These are phyloP conservation scores for Gopherus evgoodei DNA, from an alignment of 2,113 vertebrate genomes.

Conservation along the genomic window DNA sequence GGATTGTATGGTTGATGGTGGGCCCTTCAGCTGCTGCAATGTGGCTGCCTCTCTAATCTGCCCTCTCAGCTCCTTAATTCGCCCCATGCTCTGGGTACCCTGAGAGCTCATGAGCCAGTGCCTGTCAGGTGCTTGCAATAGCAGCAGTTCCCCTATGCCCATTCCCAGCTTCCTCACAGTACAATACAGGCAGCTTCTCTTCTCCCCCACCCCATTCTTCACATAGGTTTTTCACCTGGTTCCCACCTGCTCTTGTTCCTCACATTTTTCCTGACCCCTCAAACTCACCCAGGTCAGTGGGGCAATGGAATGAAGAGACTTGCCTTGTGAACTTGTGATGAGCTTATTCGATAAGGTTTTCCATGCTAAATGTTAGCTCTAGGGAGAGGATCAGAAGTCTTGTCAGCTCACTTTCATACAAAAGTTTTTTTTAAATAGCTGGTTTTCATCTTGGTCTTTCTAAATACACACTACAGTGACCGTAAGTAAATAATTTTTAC, in stretches of 20 bases:
- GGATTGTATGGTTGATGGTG: neutral
- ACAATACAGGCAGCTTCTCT: neutral
- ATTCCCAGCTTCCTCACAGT: neutral
- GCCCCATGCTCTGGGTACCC: neutral
- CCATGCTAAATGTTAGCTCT: neutral
- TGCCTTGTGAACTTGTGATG: neutral
- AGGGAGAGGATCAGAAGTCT: neutral
- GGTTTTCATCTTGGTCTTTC: too few relatives aligned
- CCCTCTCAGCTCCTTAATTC: neutral
- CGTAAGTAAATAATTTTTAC: neutral
- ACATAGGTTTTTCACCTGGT: neutral
- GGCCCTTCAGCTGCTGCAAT: neutral
- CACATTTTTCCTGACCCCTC: neutral
- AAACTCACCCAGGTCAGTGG: neutral
- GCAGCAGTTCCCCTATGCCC: neutral
- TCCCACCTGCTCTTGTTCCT: neutral
- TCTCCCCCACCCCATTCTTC: rapidly evolving
- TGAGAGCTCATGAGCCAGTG: neutral
- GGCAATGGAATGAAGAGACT: neutral
- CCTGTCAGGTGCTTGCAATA: neutral
- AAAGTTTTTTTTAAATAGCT: neutral
- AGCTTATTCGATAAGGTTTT: neutral
- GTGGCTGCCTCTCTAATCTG: neutral
- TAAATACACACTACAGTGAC: neutral
- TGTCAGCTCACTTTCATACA: neutral